Percentiles rank a stretch among this genome's conserved stretches.
Evolutionary conservation across 2,888 invertebrate genomes (phyloP).

Genomic region (Mantis religiosa): DNA sequence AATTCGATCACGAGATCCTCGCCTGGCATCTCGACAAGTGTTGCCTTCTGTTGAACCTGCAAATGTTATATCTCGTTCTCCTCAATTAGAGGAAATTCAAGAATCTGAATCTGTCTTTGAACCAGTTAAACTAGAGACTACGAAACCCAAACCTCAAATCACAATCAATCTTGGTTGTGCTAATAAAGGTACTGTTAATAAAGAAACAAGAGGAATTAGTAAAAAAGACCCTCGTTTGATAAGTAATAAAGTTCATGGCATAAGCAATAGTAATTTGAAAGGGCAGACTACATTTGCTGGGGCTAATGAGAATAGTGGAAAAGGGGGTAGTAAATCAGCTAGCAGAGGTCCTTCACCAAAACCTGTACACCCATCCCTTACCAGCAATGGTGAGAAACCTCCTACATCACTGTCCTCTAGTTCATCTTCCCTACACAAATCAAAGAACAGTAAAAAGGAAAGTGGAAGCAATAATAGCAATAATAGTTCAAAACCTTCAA

Average conservation of each 20-base stretch:
- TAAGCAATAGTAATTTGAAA: conserved; percentile 38
- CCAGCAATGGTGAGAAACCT: neutral
- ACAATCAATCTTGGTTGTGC: conserved; percentile 33
- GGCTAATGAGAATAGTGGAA: conserved; percentile 13
- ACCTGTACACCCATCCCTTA: conserved; percentile 25
- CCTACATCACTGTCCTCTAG: neutral
- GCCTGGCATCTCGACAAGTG: conserved; percentile 34
- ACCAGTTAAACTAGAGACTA: conserved; percentile 29
- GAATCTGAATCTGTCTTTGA: conserved; percentile 22
- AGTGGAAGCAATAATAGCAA: conserved; percentile 18
- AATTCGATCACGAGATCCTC: conserved; percentile 43
- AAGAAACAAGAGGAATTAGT: conserved; percentile 38
- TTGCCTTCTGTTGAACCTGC: conserved; percentile 4
- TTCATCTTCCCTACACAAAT: neutral
- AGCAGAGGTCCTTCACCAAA: conserved; percentile 20
- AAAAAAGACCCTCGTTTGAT: conserved; percentile 45
- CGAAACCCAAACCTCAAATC: conserved; percentile 32
- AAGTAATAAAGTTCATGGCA: conserved; percentile 35
- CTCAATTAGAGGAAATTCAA: neutral
- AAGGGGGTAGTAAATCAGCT: conserved; percentile 12
- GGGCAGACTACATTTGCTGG: conserved; percentile 21
- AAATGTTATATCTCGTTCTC: neutral
- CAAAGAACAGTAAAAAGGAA: neutral
- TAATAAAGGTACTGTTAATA: conserved; percentile 46
- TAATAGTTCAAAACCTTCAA: conserved; percentile 29